phyloP scores from a whole-genome alignment of 1,140 invertebrate species.

The Eupristina koningsbergeri region DNA sequence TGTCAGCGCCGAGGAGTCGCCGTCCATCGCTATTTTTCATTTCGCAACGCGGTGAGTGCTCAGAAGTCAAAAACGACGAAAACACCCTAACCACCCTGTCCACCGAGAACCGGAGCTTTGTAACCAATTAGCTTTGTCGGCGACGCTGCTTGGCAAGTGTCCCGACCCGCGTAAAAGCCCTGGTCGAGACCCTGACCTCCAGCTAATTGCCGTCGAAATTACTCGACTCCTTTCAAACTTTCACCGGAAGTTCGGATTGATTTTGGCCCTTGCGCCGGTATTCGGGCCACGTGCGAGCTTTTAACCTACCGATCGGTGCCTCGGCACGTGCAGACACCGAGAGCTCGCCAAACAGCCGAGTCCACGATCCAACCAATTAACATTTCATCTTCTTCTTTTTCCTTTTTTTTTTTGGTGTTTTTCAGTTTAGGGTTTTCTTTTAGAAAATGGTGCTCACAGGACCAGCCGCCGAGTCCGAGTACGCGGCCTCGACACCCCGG shows the following conservation, averaged over 20 bases:
- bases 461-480: slow-evolving; percentile 12
- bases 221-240: not conserved
- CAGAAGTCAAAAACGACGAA: no score
- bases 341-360: no score
- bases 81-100: no score
- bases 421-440: not conserved
- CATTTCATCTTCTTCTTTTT: no score
- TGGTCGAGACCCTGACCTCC: not conserved
- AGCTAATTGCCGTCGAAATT: not conserved
- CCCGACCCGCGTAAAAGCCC: not conserved
- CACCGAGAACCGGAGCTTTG: not conserved
- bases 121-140: not conserved
- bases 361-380: no score
- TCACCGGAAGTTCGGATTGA: not conserved
- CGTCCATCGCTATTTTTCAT: not conserved
- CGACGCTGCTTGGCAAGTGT: not conserved
- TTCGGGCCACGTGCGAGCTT: no score
- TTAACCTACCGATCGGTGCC: not conserved
- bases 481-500: not conserved
- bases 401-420: not conserved
- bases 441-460: slow-evolving; percentile 49
- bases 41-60: not conserved
- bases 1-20: not conserved
- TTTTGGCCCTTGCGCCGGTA: not conserved
- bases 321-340: not conserved